Evolutionary conservation across 1,140 invertebrate species (phyloP), one percentile per base, ranked within the genome.

Genomic region (Macrobrachium nipponense): DNA sequence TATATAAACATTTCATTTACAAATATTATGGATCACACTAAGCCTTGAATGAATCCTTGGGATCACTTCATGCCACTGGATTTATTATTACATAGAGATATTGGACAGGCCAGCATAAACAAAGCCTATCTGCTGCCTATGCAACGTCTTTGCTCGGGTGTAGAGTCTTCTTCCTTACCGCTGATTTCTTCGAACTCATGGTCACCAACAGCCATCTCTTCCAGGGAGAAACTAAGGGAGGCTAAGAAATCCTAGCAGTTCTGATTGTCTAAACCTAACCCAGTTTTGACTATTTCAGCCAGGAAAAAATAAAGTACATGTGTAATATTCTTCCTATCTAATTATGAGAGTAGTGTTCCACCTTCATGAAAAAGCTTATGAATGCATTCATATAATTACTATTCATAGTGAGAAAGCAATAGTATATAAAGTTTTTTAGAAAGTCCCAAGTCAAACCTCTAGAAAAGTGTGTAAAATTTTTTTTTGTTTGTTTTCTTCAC

Each of bases 381-480:
- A 82, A 82, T 82, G 80, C 80, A 82, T 82, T 82, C 80, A 82
- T 82, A 82, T 62, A 51, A 51, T 82, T 75, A 82, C 68, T 82
- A 82, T 82, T 75, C 80, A 82, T 82, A 86, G 77, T 86, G 84
- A 86, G 77, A 79, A 86, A 86, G 84, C 84, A 86, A 86, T 80
- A 86, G 84, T 86, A 86, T 86, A 86, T 86, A 86, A 86, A 86
- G 84, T 86, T 86, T 86, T 86, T 78, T 79, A 70, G 80, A 86
- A 86, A 68, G 80, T 78, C 84, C 80, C 84, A 86, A 86, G 84
- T 86, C 78, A 86, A 86, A 86, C 84, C 84, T 86, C 84, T 86
- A 86, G 84, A 86, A 86, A 86, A 86, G 84, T 86, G 76, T 80
- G 76, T 80, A 80, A 86, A 86, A 86, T 58, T 86, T 86, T 86